phyloP scores from a whole-genome alignment of 2,113 vertebrate species.

The Menidia beryllina region DNA sequence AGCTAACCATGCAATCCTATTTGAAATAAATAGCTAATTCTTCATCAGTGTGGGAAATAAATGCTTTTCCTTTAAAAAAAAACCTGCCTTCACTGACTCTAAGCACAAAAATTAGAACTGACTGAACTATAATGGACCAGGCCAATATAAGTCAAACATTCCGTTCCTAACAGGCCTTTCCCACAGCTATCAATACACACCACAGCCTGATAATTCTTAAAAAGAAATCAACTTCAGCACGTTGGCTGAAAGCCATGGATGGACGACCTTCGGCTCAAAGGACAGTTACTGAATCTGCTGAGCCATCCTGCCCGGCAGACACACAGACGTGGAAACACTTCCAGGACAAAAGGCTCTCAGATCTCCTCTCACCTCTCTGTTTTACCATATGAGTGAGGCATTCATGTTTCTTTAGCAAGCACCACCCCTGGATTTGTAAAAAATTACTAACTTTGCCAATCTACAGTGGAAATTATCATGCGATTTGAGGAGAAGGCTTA shows the following conservation, averaged over 20 bases:
- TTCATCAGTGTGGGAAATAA: too few relatives aligned
- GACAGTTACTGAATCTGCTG: conserved; percentile 50
- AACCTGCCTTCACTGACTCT: too few relatives aligned
- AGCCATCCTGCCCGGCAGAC: conserved; percentile 27
- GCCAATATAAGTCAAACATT: not conserved
- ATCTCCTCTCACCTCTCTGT: conserved; percentile 25
- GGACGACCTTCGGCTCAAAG: conserved; percentile 56
- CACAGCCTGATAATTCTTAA: not conserved
- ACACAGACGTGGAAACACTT: conserved; percentile 29
- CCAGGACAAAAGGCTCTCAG: conserved; percentile 47
- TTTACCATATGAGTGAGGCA: not conserved
- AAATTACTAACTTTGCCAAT: not conserved
- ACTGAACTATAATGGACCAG: too few relatives aligned
- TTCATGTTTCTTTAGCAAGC: not conserved
- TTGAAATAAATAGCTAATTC: too few relatives aligned
- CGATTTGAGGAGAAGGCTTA: not conserved
- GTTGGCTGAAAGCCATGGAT: conserved; percentile 22
- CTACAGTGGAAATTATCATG: not conserved
- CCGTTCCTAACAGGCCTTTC: not conserved
- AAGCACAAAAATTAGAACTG: too few relatives aligned
- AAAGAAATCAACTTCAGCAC: conserved; percentile 21
- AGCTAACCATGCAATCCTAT: too few relatives aligned
- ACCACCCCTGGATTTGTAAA: not conserved
- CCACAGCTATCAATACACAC: conserved; percentile 24
- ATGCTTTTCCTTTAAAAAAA: too few relatives aligned